Percentiles rank a stretch among this genome's conserved stretches.
These are phyloP conservation scores for Esperia sulphurella DNA, from an alignment of 2,888 invertebrate genomes.

Conservation along the genomic window DNA sequence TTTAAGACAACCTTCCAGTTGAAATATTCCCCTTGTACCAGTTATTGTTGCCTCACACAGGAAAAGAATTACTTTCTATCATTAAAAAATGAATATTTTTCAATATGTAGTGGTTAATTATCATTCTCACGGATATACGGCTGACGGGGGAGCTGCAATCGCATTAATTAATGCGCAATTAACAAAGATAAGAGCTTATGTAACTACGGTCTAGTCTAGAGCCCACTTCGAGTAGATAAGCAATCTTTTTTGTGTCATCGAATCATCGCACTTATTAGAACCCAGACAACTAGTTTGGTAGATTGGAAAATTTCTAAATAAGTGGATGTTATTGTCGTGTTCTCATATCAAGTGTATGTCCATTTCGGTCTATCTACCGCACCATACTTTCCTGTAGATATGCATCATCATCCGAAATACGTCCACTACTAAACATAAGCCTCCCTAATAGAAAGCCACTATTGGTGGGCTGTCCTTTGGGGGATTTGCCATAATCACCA, in stretches of 20 bases:
- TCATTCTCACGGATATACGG: not conserved
- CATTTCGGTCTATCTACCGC: too few relatives aligned
- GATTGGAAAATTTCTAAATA: too few relatives aligned
- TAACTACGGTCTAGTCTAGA: constrained; percentile 3
- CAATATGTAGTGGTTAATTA: not conserved
- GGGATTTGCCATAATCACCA: too few relatives aligned
- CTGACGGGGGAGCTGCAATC: not conserved
- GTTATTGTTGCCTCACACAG: not conserved
- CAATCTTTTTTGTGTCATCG: not conserved
- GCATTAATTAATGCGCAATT: constrained; percentile 15
- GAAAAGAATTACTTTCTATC: not conserved
- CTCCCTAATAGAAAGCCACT: too few relatives aligned
- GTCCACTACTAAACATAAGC: too few relatives aligned
- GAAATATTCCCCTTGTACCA: not conserved
- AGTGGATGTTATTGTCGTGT: too few relatives aligned
- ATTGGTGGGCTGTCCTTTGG: too few relatives aligned
- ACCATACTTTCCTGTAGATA: too few relatives aligned
- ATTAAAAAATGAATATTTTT: not conserved
- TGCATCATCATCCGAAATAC: too few relatives aligned
- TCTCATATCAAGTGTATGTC: too few relatives aligned
- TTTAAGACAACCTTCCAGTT: not conserved
- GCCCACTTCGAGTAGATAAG: not conserved
- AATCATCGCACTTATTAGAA: too few relatives aligned
- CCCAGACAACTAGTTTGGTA: too few relatives aligned
- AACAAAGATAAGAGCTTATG: constrained; percentile 11